These are phyloP conservation scores for Polymixis lichenea DNA, from an alignment of 2,888 invertebrate species.

Conservation along the genomic window DNA sequence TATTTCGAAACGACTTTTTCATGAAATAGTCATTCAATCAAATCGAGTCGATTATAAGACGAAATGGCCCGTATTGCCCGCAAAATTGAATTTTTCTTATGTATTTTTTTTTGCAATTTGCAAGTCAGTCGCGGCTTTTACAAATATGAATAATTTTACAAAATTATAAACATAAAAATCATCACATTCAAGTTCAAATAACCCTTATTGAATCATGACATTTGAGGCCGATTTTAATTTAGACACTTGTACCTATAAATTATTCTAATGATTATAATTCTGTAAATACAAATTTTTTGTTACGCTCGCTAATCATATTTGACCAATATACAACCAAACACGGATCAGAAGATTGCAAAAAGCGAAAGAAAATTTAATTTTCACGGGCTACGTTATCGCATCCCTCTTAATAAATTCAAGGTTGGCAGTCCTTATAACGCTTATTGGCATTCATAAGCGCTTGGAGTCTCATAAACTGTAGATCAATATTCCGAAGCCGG, in stretches of 20 bases:
- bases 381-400: background rate
- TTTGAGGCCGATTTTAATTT: background rate
- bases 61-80: no score
- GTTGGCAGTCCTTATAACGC: slow-evolving; percentile 54
- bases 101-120: no score
- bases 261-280: background rate
- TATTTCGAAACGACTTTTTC: no score
- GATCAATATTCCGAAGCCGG: slow-evolving; percentile 79
- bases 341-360: background rate
- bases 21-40: no score
- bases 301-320: no score
- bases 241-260: background rate
- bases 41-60: no score
- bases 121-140: no score
- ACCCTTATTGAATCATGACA: background rate
- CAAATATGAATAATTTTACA: no score
- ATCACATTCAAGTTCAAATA: background rate
- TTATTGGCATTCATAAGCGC: slow-evolving; percentile 79
- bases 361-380: background rate
- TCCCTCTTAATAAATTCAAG: slow-evolving; percentile 3
- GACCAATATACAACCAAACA: background rate
- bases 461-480: slow-evolving; percentile 76
- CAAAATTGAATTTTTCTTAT: no score
- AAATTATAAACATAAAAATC: no score
- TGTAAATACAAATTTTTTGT: background rate